phyloP scores from a whole-genome alignment of 2,888 invertebrate species.

The Heteropelma amictum region DNA sequence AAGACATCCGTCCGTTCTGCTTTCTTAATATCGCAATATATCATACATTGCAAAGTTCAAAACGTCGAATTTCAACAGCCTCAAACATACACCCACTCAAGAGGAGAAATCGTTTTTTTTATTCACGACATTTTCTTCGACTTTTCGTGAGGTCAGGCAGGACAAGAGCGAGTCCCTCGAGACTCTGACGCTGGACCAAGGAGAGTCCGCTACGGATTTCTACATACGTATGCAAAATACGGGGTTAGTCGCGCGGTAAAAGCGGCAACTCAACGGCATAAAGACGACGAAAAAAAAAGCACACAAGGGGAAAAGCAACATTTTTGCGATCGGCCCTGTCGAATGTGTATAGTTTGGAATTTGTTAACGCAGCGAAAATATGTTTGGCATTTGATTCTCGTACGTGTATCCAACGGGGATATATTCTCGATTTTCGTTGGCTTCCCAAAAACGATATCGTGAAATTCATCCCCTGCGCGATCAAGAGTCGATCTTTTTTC shows the following conservation, averaged over 20 bases:
- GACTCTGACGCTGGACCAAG: background rate
- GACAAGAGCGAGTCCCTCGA: background rate
- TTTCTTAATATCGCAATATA: too few relatives aligned
- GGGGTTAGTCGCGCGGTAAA: background rate
- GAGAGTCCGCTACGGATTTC: background rate
- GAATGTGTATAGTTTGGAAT: conserved; percentile 68
- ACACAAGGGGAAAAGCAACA: conserved; percentile 4
- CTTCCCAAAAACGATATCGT: background rate
- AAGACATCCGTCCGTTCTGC: too few relatives aligned
- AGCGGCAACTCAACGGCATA: background rate
- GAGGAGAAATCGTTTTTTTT: background rate
- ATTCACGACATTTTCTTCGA: background rate
- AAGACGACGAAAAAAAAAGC: background rate
- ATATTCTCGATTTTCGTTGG: conserved; percentile 7
- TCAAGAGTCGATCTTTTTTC: conserved; percentile 53
- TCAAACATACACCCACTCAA: too few relatives aligned
- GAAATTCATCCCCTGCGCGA: conserved; percentile 13
- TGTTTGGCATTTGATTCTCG: conserved; percentile 71
- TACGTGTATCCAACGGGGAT: conserved; percentile 57
- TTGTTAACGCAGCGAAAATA: conserved; percentile 76
- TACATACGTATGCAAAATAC: background rate
- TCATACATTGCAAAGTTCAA: too few relatives aligned
- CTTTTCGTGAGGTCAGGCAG: background rate
- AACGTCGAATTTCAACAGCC: too few relatives aligned
- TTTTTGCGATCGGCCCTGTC: conserved; percentile 18